A percentile compares a stretch with the other conserved stretches of the same genome.
These are phyloP conservation scores for Alectoris magna DNA, from an alignment of 2,797 vertebrate species.

Conservation along the genomic window DNA sequence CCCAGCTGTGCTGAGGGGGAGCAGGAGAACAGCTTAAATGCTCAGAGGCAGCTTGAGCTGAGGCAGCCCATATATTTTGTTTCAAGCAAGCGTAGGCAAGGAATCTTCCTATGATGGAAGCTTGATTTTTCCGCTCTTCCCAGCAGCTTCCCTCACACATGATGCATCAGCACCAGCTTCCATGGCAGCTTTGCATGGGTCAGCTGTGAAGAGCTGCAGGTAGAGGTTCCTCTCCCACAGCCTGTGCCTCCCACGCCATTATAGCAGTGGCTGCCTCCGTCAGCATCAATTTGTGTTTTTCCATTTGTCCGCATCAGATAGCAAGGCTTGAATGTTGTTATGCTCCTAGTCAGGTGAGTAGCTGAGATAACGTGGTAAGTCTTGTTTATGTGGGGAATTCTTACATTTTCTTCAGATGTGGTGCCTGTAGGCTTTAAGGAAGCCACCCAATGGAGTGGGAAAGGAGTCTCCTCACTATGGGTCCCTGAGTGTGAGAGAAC, in stretches of 20 bases:
- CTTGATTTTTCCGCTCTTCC: not conserved
- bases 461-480: not conserved
- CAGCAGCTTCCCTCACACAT: not conserved
- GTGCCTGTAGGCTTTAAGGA: not conserved
- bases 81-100: not conserved
- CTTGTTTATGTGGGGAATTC: not conserved
- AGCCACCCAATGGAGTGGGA: not conserved
- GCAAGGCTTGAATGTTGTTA: constrained; percentile 24
- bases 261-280: not conserved
- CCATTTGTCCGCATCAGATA: not conserved
- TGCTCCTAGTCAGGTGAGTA: not conserved
- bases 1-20: constrained; percentile 7
- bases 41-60: not conserved
- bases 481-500: not conserved
- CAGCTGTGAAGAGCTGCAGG: not conserved
- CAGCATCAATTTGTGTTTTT: constrained; percentile 19
- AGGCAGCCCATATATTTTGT: not conserved
- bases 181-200: not conserved
- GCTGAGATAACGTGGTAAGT: not conserved
- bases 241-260: not conserved
- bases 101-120: not conserved
- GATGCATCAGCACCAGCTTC: not conserved
- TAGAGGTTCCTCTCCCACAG: not conserved
- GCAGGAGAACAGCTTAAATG: constrained; percentile 7
- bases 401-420: not conserved